Percentiles rank a stretch among this genome's conserved stretches.
Evolutionary conservation across 2,888 invertebrate species (phyloP).

Genomic region (Alsophila aescularia): DNA sequence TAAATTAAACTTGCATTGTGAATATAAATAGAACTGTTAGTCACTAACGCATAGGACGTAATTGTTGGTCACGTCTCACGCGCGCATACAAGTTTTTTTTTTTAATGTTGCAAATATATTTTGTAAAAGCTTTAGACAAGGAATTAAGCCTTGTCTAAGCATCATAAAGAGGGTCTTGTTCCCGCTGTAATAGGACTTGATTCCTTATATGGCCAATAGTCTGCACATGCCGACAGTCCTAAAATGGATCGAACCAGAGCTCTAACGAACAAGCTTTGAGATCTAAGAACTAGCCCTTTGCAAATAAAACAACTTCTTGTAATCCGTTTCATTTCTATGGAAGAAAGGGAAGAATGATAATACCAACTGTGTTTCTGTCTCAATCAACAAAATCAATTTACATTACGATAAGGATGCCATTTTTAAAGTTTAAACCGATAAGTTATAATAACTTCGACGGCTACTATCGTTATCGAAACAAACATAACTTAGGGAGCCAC

Average conservation of each 20-base stretch:
- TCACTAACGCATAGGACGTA: slow-evolving; percentile 47
- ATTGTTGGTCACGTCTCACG: slow-evolving; percentile 37
- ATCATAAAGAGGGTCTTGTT: slow-evolving; percentile 45
- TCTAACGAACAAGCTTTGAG: slow-evolving; percentile 61
- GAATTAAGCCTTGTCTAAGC: slow-evolving; percentile 23
- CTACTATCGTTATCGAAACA: background rate
- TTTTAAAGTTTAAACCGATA: background rate
- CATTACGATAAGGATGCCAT: background rate
- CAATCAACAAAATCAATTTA: too few relatives aligned
- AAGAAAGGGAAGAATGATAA: slow-evolving; percentile 16
- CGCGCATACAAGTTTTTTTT: slow-evolving; percentile 8
- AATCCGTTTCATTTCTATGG: slow-evolving; percentile 30
- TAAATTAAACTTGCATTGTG: slow-evolving; percentile 54
- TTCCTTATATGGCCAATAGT: slow-evolving; percentile 56
- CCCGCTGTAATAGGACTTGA: slow-evolving; percentile 46
- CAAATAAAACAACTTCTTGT: slow-evolving; percentile 40
- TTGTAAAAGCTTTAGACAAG: slow-evolving; percentile 22
- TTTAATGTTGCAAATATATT: slow-evolving; percentile 17
- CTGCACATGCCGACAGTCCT: slow-evolving; percentile 58
- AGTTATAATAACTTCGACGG: background rate
- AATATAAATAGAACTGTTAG: slow-evolving; percentile 53
- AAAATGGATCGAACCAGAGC: slow-evolving; percentile 61
- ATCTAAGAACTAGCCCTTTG: slow-evolving; percentile 49
- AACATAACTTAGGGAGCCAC: background rate
- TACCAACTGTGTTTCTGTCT: background rate